Evolutionary conservation across 1,140 invertebrate species (phyloP).

Genomic region (Agraylea sexmaculata): DNA sequence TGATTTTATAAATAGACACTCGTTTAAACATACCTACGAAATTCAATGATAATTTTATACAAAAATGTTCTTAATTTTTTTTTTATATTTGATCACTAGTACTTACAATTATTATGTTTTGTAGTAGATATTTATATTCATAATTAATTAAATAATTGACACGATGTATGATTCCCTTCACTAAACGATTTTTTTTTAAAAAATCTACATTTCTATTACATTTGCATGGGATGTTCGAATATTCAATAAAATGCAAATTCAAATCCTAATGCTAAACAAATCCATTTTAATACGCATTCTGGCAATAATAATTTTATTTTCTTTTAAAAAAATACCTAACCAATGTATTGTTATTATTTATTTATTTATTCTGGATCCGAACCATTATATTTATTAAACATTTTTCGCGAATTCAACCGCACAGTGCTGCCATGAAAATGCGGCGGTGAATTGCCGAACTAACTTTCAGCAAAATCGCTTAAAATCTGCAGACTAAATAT

Average conservation of each 20-base stretch:
- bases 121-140: no score
- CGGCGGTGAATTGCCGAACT: constrained; percentile 29
- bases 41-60: no score
- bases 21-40: no score
- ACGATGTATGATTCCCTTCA: no score
- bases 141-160: no score
- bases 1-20: no score
- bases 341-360: neutral
- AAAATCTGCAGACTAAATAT: constrained; percentile 19
- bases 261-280: neutral
- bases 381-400: constrained; percentile 15
- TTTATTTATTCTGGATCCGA: constrained; percentile 12
- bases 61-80: no score
- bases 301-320: constrained; percentile 8
- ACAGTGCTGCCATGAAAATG: constrained; percentile 15
- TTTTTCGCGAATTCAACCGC: constrained; percentile 9
- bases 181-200: no score
- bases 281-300: constrained; percentile 4
- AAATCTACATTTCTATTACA: neutral
- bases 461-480: constrained; percentile 14
- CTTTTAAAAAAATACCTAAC: neutral
- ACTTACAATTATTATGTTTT: no score
- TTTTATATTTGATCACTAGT: no score
- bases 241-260: neutral
- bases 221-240: neutral